These are phyloP conservation scores for Nibea albiflora DNA, from an alignment of 2,113 vertebrate species.

Conservation along the genomic window DNA sequence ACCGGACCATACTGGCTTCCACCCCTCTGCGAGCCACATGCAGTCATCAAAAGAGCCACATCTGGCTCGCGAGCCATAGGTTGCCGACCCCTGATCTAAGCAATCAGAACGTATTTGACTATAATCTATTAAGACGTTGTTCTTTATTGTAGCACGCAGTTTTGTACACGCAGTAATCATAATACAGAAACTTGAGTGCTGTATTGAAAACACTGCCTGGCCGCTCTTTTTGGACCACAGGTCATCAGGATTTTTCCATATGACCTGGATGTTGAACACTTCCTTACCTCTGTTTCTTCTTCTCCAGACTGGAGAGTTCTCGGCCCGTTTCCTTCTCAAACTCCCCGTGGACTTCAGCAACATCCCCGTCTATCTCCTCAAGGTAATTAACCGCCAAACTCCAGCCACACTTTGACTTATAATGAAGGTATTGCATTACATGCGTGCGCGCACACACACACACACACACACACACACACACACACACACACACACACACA, in stretches of 20 bases:
- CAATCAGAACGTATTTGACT: background rate
- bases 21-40: no score
- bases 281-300: constrained; percentile 40
- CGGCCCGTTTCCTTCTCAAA: constrained; percentile 96
- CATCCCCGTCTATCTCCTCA: constrained; percentile 97
- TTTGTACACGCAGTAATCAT: background rate
- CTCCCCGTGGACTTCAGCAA: constrained; percentile 98
- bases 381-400: constrained; percentile 84
- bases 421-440: background rate
- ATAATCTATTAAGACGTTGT: background rate
- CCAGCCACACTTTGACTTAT: background rate
- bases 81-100: no score
- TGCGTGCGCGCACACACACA: background rate
- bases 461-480: background rate
- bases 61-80: no score
- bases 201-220: background rate
- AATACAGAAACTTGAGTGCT: background rate
- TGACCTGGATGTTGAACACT: background rate
- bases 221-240: background rate
- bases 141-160: background rate
- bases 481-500: no score
- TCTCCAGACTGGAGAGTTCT: constrained; percentile 95
- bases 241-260: background rate
- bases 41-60: no score
- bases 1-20: no score